Base-by-base conservation (phyloP, 37 sponge, comb jelly and placozoan species). In the Lycopodina hypogea region DNA sequence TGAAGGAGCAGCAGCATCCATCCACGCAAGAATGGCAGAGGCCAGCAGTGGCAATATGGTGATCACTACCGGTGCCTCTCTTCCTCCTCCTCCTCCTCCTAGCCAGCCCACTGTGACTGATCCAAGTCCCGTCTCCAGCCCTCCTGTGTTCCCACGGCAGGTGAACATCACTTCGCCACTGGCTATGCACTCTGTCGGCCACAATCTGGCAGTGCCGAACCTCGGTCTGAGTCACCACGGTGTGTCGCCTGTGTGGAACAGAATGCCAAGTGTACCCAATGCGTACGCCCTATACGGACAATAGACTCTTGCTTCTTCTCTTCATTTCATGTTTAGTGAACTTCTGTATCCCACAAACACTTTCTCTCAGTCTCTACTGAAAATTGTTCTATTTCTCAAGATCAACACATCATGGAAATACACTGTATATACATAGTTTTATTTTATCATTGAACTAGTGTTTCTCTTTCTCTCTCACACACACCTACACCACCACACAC, bases 1-100 rank as follows among this genome's bases (percentile, higher is more conserved):
- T 58, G 91, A 90, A 2, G 66, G 66, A 48, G 77, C 90, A 34
- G 75, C 74, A 38, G 79, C 58, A 18, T 33, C 66, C 28, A 56
- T 85, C 41, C 74, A 79, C 45, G 35, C 53, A 12, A 72, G 35
- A 41, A 71, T 71, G 64, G 63, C 82, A 19, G 73, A 80, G 22
- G 69, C 53, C 55, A 57, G 35, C 37, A 22, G 56, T 1, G 1
- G 6, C 24, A 51, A 74, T 29, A 45, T 21, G 32, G 51, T 26
- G 4, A 71, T n/a, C 58, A 56, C 38, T 1, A 22, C 33, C 61
- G 22, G 28, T 40, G 41, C 61, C 1, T 57, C 26, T 60, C 76
- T 26, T 2, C 11, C 61, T 15, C 61, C 61, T 26, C 21, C 61
- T n/a, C 66, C 66, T 17, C 34, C 66, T 32, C 30, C 66, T 3